phyloP scores from a whole-genome alignment of 2,113 vertebrate species.

The Oreochromis niloticus region DNA sequence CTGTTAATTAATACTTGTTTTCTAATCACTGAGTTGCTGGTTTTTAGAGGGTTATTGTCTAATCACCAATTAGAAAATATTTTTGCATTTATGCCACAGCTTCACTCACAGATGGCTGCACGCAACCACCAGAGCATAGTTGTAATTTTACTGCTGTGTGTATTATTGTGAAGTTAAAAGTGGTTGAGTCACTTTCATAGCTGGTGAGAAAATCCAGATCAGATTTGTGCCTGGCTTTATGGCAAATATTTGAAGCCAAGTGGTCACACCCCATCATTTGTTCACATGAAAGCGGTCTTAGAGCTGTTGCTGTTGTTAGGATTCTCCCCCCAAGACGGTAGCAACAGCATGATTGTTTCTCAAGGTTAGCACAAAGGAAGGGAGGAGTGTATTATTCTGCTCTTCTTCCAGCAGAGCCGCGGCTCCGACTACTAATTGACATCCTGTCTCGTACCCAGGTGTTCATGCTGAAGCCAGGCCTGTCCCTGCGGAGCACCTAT shows the following conservation, averaged over 20 bases:
- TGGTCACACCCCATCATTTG: not conserved
- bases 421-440: slow-evolving; percentile 23
- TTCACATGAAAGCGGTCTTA: not conserved
- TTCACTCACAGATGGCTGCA: not conserved
- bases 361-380: slow-evolving; percentile 22
- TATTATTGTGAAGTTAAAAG: not conserved
- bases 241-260: not conserved
- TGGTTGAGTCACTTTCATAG: not conserved
- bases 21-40: not conserved
- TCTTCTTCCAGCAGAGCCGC: not conserved
- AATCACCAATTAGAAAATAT: not conserved
- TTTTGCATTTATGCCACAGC: not conserved
- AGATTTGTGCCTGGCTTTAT: not conserved
- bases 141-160: not conserved
- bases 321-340: not conserved
- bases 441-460: slow-evolving; percentile 72
- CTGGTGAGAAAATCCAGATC: not conserved
- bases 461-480: slow-evolving; percentile 90
- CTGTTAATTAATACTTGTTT: not conserved
- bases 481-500: slow-evolving; percentile 87
- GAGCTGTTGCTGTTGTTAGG: not conserved
- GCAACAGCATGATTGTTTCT: not conserved
- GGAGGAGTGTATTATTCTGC: not conserved
- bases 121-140: not conserved
- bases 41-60: not conserved